Evolutionary conservation across 2,797 vertebrate genomes (phyloP).

Genomic region (Trachurus trachurus): DNA sequence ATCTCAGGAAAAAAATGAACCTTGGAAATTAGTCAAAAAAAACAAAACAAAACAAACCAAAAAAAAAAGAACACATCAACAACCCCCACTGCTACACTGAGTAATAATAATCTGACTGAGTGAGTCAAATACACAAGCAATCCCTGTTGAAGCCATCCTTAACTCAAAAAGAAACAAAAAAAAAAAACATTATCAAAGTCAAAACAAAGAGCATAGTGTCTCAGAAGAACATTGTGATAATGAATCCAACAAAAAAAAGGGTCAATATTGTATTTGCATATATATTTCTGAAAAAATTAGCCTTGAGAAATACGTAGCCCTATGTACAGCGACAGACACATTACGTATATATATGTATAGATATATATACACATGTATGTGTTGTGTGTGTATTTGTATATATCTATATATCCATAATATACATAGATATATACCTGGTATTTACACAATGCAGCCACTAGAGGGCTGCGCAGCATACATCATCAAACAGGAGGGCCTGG

Average conservation of each 20-base stretch:
- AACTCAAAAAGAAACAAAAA: neutral
- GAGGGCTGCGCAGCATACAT: constrained; percentile 82
- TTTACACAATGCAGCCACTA: constrained; percentile 84
- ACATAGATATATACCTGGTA: constrained; percentile 67
- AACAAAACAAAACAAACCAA: too few relatives aligned
- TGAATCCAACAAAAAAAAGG: constrained; percentile 47
- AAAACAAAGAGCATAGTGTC: constrained; percentile 67
- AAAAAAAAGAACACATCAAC: constrained; percentile 23
- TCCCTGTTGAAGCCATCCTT: constrained; percentile 51
- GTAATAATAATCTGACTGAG: constrained; percentile 42
- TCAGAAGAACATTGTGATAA: constrained; percentile 59
- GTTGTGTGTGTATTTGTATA: constrained; percentile 18
- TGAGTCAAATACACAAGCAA: constrained; percentile 47
- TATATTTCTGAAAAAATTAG: constrained; percentile 67
- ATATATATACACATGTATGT: neutral
- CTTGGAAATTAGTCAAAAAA: constrained; percentile 54
- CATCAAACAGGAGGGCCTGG: constrained; percentile 73
- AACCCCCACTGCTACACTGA: constrained; percentile 39
- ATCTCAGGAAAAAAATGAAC: constrained; percentile 57
- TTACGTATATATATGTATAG: constrained; percentile 35
- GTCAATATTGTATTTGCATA: constrained; percentile 81
- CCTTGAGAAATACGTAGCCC: constrained; percentile 75
- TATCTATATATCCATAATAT: neutral
- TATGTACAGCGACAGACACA: constrained; percentile 78
- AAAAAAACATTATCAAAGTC: constrained; percentile 40